A percentile compares a stretch with the other conserved stretches of the same genome.
Conservation (phyloP, 2,113 vertebrate genomes). For the Paradoxurus hermaphroditus region DNA sequence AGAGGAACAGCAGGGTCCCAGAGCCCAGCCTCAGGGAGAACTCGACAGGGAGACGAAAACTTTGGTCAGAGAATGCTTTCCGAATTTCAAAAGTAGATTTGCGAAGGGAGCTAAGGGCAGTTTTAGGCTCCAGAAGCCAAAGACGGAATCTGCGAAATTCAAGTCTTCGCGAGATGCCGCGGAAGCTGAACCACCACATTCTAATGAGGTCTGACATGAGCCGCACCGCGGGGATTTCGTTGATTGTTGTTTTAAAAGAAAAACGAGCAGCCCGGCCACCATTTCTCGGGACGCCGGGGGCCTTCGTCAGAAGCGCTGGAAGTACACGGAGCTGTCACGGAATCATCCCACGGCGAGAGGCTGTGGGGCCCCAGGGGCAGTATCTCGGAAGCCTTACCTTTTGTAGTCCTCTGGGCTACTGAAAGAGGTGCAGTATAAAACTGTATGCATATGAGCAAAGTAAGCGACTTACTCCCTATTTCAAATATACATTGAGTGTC, state of each 20-base stretch:
- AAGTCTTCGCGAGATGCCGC: conserved; percentile 22
- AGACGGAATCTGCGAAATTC: not conserved
- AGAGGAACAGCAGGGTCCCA: conserved; percentile 44
- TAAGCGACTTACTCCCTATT: not conserved
- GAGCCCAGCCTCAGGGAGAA: conserved; percentile 38
- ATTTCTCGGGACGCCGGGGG: not conserved
- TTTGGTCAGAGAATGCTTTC: conserved; percentile 20
- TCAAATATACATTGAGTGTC: not conserved
- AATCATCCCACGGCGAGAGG: not conserved
- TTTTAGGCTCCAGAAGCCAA: not conserved
- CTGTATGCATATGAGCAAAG: not conserved
- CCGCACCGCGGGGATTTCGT: not conserved
- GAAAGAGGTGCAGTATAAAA: not conserved
- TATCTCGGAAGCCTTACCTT: not conserved
- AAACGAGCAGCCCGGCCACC: not conserved
- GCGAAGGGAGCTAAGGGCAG: conserved; percentile 15
- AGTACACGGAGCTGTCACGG: not conserved
- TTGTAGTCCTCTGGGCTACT: not conserved
- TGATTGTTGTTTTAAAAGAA: conserved; percentile 26
- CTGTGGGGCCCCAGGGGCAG: too few species aligned
- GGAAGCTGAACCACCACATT: not conserved
- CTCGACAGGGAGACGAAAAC: not conserved
- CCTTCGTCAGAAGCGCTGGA: not conserved
- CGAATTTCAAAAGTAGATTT: not conserved
- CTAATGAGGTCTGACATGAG: conserved; percentile 14